A percentile compares a stretch with the other conserved stretches of the same genome.
phyloP scores from a whole-genome alignment of 2,797 vertebrate genomes.

The Lacerta agilis region DNA sequence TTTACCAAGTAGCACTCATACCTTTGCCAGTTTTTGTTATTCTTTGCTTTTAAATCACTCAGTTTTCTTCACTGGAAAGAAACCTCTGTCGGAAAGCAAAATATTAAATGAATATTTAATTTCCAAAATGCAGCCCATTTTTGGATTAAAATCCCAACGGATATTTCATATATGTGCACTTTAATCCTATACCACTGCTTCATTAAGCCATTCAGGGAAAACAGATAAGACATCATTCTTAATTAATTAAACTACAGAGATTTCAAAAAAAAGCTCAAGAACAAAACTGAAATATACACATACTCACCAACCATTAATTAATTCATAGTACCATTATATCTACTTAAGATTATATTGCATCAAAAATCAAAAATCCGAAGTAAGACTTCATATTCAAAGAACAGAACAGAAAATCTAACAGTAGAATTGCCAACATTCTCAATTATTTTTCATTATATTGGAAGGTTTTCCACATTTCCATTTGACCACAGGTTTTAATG shows the following conservation, averaged over 20 bases:
- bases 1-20: not conserved
- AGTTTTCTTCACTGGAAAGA: not conserved
- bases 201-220: constrained; percentile 59
- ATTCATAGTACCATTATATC: no score
- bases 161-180: not conserved
- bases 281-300: no score
- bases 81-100: not conserved
- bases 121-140: not conserved
- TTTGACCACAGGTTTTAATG: constrained; percentile 72
- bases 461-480: constrained; percentile 71
- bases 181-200: not conserved
- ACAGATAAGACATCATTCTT: no score
- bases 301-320: no score
- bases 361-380: no score
- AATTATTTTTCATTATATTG: constrained; percentile 36
- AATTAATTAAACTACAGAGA: no score
- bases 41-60: not conserved
- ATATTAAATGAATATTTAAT: not conserved
- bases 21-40: not conserved
- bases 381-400: constrained; percentile 22
- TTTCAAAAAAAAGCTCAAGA: no score
- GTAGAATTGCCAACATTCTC: constrained; percentile 64
- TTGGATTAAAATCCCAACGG: not conserved
- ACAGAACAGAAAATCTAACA: constrained; percentile 69
- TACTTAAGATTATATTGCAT: no score